Evolutionary conservation across 2,797 vertebrate species (phyloP), one percentile per base, ranked within the genome.

Genomic region (Sciurus vulgaris): DNA sequence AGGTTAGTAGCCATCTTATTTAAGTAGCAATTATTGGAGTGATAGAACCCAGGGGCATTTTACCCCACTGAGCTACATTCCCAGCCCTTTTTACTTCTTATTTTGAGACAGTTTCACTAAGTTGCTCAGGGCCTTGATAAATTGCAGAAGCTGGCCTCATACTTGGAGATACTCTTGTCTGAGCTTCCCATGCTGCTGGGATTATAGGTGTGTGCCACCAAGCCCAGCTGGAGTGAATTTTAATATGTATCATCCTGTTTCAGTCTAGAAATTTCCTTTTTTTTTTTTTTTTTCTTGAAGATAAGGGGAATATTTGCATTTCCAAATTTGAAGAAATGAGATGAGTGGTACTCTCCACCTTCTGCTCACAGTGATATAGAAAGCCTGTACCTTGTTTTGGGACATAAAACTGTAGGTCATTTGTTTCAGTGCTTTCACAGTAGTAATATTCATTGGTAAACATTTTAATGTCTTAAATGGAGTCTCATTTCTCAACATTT

Each of bases 1-100:
- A 99, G 99, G 99, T 99, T 83, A 97, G 98, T 98, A 73, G 6
- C 24, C 49, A 26, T 69, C n/a, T 11, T 86, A 67, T 38, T 59
- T 77, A 44, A 2, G 0, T 69, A 14, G 14, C 33, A 26, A 18
- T 77, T 24, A 0, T 0, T 86, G 20, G 6, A 26, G 51, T 49
- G 24, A 56, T 56, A 22, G 54, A 56, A 56, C 54, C 20, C 54
- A 56, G 54, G 54, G 54, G 54, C 18, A 7, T 56, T 56, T 56
- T 22, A 22, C 7, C 54, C 7, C 54, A 56, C 54, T 56, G 17
- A 56, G 7, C 54, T 22, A 56, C 6, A 22, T 22, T 6, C 51
- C 20, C 54, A 56, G 20, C 54, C 54, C 54, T 9, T 56, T 56
- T 56, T 56, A 56, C 54, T 22, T 56, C 22, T 54, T 54, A 20